Base-by-base conservation (phyloP, 2,113 vertebrate genomes). In the Ibidorhyncha struthersii region DNA sequence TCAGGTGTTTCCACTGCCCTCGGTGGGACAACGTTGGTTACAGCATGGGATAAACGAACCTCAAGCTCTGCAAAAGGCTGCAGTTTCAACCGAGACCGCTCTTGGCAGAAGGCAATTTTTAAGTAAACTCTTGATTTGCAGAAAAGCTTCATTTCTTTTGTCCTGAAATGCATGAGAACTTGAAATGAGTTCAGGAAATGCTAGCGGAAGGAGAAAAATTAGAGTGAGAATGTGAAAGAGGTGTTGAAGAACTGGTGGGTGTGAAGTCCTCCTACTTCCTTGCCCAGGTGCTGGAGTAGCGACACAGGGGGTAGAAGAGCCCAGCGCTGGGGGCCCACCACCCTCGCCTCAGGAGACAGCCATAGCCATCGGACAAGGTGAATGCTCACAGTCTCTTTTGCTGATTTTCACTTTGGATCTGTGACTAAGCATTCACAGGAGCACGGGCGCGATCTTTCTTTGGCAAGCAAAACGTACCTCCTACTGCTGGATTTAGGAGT, bases 11-110 rank as follows among this genome's bases (percentile, higher is more conserved):
- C 36, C 17, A 7, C 14, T 29, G 56, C 7, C 56, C 34, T 45
- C 1, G 4, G 6, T 12, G 58, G n/a, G 55, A 45, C 26, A 61
- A 11, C 10, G 9, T 4, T 0, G 0, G 12, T 22, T 49, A 13
- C 47, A 25, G 18, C 1, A 1, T 8, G n/a, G 53, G 71, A 55
- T 34, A 29, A 69, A 67, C 7, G 27, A 78, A 26, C 49, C 40
- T 62, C 50, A 14, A n/a, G 29, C 20, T 22, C 14, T 2, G 30
- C 43, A 19, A 47, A 36, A 50, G 38, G 21, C 21, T 66, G 55
- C 12, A 29, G 10, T 14, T 70, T 43, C 36, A 40, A 2, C 7
- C 1, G 45, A n/a, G 23, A 3, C 26, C 17, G 15, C 38, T 58
- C 38, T 32, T 2, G 4, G 36, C 34, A 73, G 36, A 53, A 36